Evolutionary conservation across 2,113 vertebrate species (phyloP).

Genomic region (Rhadina sibilatrix): DNA sequence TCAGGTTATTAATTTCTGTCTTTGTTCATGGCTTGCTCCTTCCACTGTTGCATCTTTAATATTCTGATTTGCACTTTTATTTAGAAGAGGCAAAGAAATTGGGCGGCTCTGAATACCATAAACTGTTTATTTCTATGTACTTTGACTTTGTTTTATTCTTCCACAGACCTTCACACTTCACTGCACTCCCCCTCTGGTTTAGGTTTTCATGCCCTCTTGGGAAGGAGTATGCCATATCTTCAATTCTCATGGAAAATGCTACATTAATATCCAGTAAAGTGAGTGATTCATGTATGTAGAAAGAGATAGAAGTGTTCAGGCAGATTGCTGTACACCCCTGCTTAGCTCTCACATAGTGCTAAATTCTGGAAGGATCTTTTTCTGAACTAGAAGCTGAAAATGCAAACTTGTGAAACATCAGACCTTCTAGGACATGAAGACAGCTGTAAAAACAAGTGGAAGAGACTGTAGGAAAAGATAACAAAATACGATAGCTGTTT

Average conservation of each 20-base stretch:
- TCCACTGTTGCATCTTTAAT: background rate
- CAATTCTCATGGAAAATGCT: background rate
- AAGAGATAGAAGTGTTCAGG: background rate
- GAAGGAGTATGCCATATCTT: background rate
- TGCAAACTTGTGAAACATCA: background rate
- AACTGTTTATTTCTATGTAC: background rate
- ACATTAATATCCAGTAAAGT: background rate
- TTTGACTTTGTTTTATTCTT: background rate
- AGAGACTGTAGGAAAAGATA: background rate
- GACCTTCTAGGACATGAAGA: background rate
- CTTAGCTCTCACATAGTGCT: background rate
- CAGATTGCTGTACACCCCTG: background rate
- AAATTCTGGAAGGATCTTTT: conserved; percentile 8
- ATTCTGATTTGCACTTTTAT: background rate
- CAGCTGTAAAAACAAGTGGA: conserved; percentile 42
- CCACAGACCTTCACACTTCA: background rate
- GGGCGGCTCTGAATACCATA: background rate
- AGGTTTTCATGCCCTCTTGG: background rate
- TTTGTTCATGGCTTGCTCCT: background rate
- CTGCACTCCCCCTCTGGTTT: background rate
- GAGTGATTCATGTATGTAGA: background rate
- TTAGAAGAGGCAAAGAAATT: background rate
- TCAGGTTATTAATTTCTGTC: background rate
- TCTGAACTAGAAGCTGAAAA: conserved; percentile 2
- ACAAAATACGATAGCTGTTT: background rate